These are phyloP conservation scores for Drosophila bifasciata DNA, from an alignment of 1,140 invertebrate species.

Conservation along the genomic window DNA sequence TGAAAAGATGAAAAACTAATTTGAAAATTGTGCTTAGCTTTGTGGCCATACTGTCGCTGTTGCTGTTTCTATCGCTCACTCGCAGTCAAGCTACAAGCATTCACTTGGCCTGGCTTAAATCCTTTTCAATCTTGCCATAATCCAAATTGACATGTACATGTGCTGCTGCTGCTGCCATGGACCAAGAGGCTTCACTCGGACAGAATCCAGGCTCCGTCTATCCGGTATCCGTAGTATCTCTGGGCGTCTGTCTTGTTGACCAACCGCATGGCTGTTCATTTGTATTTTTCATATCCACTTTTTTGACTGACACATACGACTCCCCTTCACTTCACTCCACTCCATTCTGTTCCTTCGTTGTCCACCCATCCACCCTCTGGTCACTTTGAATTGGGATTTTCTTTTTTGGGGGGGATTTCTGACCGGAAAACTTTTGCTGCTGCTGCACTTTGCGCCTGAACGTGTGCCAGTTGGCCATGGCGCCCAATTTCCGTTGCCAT, in stretches of 20 bases:
- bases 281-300: slow-evolving; percentile 74
- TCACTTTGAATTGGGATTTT: slow-evolving; percentile 78
- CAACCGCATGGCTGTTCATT: slow-evolving; percentile 76
- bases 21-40: slow-evolving; percentile 71
- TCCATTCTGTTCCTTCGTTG: too few relatives aligned
- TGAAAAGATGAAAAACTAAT: slow-evolving; percentile 72
- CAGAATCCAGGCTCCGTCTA: slow-evolving; percentile 40
- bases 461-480: slow-evolving; percentile 16
- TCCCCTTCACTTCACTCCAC: too few relatives aligned
- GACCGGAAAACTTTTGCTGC: slow-evolving; percentile 53
- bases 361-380: slow-evolving; percentile 43
- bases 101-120: slow-evolving; percentile 48
- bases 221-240: slow-evolving; percentile 16
- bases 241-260: slow-evolving; percentile 68
- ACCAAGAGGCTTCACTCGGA: slow-evolving; percentile 54
- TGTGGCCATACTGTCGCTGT: slow-evolving; percentile 32
- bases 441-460: slow-evolving; percentile 34
- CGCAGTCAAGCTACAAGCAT: too few relatives aligned
- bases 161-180: slow-evolving; percentile 51
- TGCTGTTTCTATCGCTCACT: slow-evolving; percentile 16
- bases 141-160: slow-evolving; percentile 73
- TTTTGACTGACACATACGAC: slow-evolving; percentile 51
- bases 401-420: slow-evolving; percentile 60
- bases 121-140: slow-evolving; percentile 75
- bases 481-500: slow-evolving; percentile 39